phyloP scores from a whole-genome alignment of 2,888 invertebrate genomes.

The Habroteleia sp. region DNA sequence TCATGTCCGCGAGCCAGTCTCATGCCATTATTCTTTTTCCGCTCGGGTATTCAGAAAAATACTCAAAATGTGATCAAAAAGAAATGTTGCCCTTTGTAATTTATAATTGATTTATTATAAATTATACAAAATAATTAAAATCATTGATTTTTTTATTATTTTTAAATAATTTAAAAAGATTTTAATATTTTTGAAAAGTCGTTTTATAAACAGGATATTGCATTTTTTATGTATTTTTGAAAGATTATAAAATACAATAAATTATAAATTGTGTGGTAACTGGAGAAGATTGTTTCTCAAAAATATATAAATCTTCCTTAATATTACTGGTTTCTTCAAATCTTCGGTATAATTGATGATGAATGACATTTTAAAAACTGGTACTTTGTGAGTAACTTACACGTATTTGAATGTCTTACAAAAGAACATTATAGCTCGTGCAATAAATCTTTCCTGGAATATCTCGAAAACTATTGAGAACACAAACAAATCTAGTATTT shows the following conservation, averaged over 20 bases:
- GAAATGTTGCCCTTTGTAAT: too few species aligned
- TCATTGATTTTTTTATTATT: too few species aligned
- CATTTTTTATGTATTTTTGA: constrained; percentile 7
- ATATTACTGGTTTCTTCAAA: constrained; percentile 39
- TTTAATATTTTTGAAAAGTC: too few species aligned
- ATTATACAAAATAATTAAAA: too few species aligned
- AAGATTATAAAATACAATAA: constrained; percentile 5
- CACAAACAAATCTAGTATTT: constrained; percentile 34
- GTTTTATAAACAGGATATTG: background rate
- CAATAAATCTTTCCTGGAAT: constrained; percentile 35
- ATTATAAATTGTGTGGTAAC: constrained; percentile 12
- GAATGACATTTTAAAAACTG: constrained; percentile 46
- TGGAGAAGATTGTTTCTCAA: constrained; percentile 23
- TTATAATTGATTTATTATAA: too few species aligned
- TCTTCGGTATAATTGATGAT: constrained; percentile 30
- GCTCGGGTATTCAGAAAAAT: too few species aligned
- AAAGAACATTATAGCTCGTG: constrained; percentile 36
- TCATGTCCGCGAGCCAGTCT: too few species aligned
- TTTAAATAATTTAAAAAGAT: too few species aligned
- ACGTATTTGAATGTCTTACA: constrained; percentile 49
- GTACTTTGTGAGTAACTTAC: constrained; percentile 42
- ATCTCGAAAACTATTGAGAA: constrained; percentile 41
- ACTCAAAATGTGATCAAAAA: too few species aligned
- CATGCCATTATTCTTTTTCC: too few species aligned
- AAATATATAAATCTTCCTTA: constrained; percentile 28